Conservation (phyloP, 2,888 invertebrate genomes). For the Lochmaea capreae region DNA sequence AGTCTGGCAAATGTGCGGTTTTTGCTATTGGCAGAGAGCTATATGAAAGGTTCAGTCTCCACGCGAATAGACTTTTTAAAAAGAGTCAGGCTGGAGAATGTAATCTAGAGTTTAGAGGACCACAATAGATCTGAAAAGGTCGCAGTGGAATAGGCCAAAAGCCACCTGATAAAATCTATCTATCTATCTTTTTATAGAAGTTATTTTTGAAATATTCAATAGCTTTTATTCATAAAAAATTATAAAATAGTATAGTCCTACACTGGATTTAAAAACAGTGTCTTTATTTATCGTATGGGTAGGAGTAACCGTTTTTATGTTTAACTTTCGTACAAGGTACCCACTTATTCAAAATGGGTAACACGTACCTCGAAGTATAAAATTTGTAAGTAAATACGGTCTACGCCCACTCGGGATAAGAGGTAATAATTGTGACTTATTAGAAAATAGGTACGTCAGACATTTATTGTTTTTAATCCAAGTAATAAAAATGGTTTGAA, state of each 20-base stretch:
- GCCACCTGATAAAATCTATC: no score
- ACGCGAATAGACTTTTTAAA: no score
- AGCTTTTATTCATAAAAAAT: background rate
- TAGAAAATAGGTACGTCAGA: slow-evolving; percentile 15
- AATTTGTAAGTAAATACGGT: slow-evolving; percentile 28
- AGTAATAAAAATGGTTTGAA: background rate
- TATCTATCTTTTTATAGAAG: no score
- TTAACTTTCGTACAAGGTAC: slow-evolving; percentile 32
- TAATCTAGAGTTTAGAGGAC: no score
- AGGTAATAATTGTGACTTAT: slow-evolving; percentile 21
- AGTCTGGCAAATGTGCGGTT: no score
- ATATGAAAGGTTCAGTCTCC: no score
- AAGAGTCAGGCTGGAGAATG: no score
- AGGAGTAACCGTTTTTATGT: slow-evolving; percentile 25
- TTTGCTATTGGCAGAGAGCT: no score
- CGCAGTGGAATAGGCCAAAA: no score
- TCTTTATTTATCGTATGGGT: slow-evolving; percentile 12
- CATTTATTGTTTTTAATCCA: slow-evolving; percentile 1
- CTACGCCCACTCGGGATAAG: slow-evolving; percentile 20
- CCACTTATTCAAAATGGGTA: slow-evolving; percentile 24
- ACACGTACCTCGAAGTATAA: slow-evolving; percentile 21
- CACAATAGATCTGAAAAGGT: no score
- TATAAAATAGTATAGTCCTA: background rate
- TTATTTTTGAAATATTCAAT: background rate
- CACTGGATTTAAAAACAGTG: background rate